Evolutionary conservation across 2,888 invertebrate species (phyloP).

Genomic region (Nomada ruficornis): DNA sequence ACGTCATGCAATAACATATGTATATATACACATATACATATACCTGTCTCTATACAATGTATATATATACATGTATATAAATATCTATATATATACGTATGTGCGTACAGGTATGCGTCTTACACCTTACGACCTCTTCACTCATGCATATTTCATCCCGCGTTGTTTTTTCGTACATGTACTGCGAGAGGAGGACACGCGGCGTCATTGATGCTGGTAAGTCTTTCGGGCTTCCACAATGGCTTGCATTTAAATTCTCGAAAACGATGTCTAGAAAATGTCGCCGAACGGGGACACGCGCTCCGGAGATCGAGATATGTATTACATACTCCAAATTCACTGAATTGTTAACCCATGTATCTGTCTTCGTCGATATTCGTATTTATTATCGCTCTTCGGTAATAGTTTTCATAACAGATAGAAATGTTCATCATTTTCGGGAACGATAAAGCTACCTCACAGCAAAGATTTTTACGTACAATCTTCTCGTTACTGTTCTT

Average conservation of each 20-base stretch:
- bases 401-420: too few species aligned
- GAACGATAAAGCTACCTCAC: too few species aligned
- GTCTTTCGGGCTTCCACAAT: slow-evolving; percentile 53
- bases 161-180: slow-evolving; percentile 56
- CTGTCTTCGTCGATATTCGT: neutral
- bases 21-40: slow-evolving; percentile 37
- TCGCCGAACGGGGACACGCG: slow-evolving; percentile 40
- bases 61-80: slow-evolving; percentile 21
- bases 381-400: too few species aligned
- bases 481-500: too few species aligned
- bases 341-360: neutral
- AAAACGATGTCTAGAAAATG: slow-evolving; percentile 35
- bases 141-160: slow-evolving; percentile 57
- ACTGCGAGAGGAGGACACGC: slow-evolving; percentile 50
- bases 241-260: slow-evolving; percentile 62
- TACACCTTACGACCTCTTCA: slow-evolving; percentile 41
- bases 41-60: slow-evolving; percentile 2
- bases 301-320: slow-evolving; percentile 3
- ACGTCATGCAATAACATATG: slow-evolving; percentile 29
- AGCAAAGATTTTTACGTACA: too few species aligned
- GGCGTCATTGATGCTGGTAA: slow-evolving; percentile 65
- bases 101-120: slow-evolving; percentile 25
- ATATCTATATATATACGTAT: slow-evolving; percentile 17
- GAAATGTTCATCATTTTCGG: too few species aligned
- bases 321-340: slow-evolving; percentile 1